Evolutionary conservation across 2,797 vertebrate genomes (phyloP), one percentile per base, ranked within the genome.

Genomic region (Leptodactylus fallax): DNA sequence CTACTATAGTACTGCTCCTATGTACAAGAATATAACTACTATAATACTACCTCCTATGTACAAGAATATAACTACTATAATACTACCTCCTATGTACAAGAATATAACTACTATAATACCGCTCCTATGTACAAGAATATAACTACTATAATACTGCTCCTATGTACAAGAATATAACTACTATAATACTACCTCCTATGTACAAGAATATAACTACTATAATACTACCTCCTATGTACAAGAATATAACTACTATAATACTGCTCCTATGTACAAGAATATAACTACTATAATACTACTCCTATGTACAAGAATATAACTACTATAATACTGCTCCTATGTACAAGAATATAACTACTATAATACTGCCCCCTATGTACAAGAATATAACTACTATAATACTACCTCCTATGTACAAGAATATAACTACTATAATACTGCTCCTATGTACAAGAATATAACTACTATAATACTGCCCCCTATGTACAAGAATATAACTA

Each of bases 391-490:
- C 63, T 67, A 67, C 63, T 67, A 67, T 67, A 67, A 67, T 67
- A 67, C 63, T 67, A 23, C 63, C 63, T 8, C 63, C 67, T 71
- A 45, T 71, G 13, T 71, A 71, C 67, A 71, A 9, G 27, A 45
- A 71, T 71, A 71, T 71, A 71, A 71, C 67, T 71, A 71, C 67
- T 71, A 71, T 71, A 71, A 71, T 71, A 71, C 67, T 71, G 27
- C 67, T 6, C 63, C n/a, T 65, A 65, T 25, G 6, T 65, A 65
- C n/a, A 65, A 13, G 63, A 65, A 65, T 65, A 65, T 65, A 65
- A 65, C 63, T 65, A 25, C 63, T 65, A 67, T 25, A 25, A 13
- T 23, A 23, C 23, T 23, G 63, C 60, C 4, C 4, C 60, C 60
- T 61, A 61, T 61, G 60, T 61, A 61, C 60, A 61, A n/a, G 60